A percentile compares a stretch with the other conserved stretches of the same genome.
Evolutionary conservation across 2,888 invertebrate species (phyloP).

Genomic region (Muscina levida): DNA sequence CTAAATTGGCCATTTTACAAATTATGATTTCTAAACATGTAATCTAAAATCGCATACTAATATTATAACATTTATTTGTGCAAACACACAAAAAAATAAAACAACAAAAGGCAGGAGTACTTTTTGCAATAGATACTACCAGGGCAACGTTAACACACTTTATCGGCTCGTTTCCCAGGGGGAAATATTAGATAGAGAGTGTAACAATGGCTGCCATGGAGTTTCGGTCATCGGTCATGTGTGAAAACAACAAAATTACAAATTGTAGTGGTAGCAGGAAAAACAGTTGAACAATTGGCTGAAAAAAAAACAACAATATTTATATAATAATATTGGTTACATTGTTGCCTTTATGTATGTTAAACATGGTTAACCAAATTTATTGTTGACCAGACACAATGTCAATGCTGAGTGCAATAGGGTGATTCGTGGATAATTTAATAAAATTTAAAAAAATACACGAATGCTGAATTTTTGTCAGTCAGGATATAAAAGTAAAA

Average conservation of each 20-base stretch:
- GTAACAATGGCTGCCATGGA: no score
- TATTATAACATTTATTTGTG: conserved; percentile 5
- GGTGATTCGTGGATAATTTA: background rate
- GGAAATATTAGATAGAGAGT: conserved; percentile 13
- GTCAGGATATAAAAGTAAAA: background rate
- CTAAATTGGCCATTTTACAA: background rate
- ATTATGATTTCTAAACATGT: conserved; percentile 38
- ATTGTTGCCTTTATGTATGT: background rate
- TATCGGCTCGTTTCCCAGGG: conserved; percentile 14
- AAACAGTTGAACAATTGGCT: no score
- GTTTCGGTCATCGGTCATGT: no score
- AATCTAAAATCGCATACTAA: conserved; percentile 35
- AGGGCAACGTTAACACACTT: no score
- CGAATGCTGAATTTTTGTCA: background rate
- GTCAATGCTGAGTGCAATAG: background rate
- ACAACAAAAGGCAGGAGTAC: background rate
- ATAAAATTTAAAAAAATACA: background rate
- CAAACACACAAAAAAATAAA: background rate
- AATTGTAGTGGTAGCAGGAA: no score
- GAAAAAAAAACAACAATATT: no score
- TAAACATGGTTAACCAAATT: conserved; percentile 15
- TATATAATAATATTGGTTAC: conserved; percentile 25
- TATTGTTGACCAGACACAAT: background rate
- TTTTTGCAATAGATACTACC: conserved; percentile 27
- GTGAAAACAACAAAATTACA: no score